Base-by-base conservation (phyloP, 1,140 invertebrate species). In the Samia ricini region DNA sequence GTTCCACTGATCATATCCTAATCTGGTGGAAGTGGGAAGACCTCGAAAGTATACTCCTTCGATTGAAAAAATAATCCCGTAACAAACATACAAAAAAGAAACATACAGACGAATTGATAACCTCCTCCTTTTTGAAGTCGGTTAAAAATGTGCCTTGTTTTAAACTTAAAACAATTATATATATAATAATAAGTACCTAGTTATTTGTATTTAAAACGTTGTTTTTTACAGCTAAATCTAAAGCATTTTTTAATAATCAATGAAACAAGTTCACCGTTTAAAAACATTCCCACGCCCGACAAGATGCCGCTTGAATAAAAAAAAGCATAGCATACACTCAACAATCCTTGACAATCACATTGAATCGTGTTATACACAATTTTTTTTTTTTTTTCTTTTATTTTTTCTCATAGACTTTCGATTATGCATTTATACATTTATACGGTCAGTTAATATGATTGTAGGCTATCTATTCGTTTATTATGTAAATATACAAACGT, bases 281-380 rank as follows among this genome's bases (percentile, higher is more conserved):
- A 22, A 59, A 26, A 23, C 23, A 8, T 67, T 67, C 65, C 56
- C 65, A 67, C 65, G 65, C 26, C 33, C 22, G 56, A 54, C 49
- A 57, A 49, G 54, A 52, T 24, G 22, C 26, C 21, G 10, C 6
- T 60, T 29, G 49, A 54, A 63, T 52, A 63, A 67, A 67, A 67
- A 67, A 42, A 60, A 48, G 5, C 23, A 21, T 24, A 21, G 22
- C 19, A 12, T 24, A 54, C 56, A 63, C 60, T 63, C 55, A 57
- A 26, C 21, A 52, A 61, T 67, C 61, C 65, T 67, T 60, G 65
- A 55, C 65, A 63, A 57, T 63, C 56, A 67, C 61, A 63, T 60
- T 63, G 59, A 61, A 54, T 21, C 22, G 19, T 33, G 12, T 26
- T 56, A 59, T 54, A 54, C 21, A 36, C 65, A 54, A 50, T 60